These are phyloP conservation scores for Sphyrna mokarran DNA, from an alignment of 2,113 vertebrate genomes.

Conservation along the genomic window DNA sequence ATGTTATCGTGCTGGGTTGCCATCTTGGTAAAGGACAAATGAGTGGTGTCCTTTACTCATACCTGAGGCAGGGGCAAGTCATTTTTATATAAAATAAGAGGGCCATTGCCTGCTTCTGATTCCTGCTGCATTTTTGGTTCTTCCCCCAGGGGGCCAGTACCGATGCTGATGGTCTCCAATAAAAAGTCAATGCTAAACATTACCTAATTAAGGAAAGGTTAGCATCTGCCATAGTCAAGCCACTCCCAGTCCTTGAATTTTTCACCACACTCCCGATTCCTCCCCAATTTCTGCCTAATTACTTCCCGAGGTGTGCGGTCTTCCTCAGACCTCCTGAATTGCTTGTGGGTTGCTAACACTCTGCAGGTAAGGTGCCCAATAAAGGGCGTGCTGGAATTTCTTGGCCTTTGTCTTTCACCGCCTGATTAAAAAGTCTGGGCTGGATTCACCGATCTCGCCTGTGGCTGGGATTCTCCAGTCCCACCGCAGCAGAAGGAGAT, in stretches of 20 bases:
- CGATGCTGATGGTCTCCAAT: neutral
- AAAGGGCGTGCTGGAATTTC: neutral
- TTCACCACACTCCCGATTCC: neutral
- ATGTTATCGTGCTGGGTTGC: neutral
- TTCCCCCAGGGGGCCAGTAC: too few relatives aligned
- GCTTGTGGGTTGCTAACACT: neutral
- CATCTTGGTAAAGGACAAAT: too few relatives aligned
- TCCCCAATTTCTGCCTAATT: neutral
- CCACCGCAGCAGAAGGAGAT: too few relatives aligned
- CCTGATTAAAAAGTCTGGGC: neutral
- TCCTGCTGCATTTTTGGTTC: neutral
- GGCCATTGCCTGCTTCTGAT: neutral
- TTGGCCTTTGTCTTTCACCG: neutral
- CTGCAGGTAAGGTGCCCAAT: neutral
- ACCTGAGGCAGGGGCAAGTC: neutral
- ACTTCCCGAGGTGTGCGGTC: neutral
- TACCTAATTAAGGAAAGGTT: neutral
- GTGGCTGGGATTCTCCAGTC: too few relatives aligned
- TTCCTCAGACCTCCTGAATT: neutral
- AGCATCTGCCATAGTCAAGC: neutral
- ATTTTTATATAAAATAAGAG: neutral
- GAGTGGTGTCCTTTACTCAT: neutral
- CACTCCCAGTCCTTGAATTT: neutral
- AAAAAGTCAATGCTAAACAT: neutral
- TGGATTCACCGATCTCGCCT: too few relatives aligned